Evolutionary conservation across 2,888 invertebrate genomes (phyloP).

Genomic region (Agrochola circellaris): DNA sequence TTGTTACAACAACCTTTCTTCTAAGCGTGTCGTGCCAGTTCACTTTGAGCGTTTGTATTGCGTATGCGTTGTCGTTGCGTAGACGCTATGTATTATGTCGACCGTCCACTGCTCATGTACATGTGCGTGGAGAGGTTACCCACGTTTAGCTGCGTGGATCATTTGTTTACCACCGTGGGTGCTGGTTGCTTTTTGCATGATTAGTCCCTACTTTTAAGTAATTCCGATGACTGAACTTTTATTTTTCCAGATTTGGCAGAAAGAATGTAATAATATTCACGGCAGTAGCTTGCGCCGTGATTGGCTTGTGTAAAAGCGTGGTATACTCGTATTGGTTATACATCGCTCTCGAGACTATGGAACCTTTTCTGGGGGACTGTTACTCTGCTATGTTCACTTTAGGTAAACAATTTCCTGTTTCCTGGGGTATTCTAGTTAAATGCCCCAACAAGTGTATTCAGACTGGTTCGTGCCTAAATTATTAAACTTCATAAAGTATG

Average conservation of each 20-base stretch:
- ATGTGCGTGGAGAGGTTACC: no score
- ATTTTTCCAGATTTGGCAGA: constrained; percentile 56
- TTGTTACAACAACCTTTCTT: background rate
- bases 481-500: background rate
- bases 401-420: constrained; percentile 51
- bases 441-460: no score
- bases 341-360: constrained; percentile 66
- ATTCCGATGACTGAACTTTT: background rate
- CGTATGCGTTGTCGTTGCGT: background rate
- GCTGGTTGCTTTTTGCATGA: background rate
- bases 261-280: constrained; percentile 50
- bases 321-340: constrained; percentile 60
- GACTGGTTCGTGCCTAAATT: no score
- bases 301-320: constrained; percentile 56
- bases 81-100: background rate
- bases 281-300: constrained; percentile 31
- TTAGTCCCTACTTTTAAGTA: background rate
- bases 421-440: background rate
- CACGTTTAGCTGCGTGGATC: no score
- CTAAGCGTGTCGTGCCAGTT: background rate
- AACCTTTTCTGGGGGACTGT: constrained; percentile 72
- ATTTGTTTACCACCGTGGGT: background rate
- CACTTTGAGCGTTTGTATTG: background rate
- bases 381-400: constrained; percentile 72
- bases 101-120: background rate